Conservation (phyloP, 2,888 invertebrate species). For the Andrena marginata region DNA sequence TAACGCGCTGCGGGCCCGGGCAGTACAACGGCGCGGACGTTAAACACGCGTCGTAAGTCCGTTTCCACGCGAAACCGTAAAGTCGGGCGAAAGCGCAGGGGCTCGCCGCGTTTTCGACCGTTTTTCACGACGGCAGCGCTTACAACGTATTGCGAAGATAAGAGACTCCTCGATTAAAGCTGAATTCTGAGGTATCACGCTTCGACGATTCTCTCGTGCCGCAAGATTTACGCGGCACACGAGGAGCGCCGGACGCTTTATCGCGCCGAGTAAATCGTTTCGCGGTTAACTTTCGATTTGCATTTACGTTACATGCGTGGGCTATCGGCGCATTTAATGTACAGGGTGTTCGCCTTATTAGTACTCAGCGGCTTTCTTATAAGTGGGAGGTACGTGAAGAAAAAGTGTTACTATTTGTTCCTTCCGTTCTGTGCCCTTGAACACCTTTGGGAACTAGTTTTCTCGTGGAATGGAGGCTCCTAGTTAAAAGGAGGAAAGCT, state of each 20-base stretch:
- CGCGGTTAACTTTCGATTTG: slow-evolving; percentile 30
- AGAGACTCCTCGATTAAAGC: slow-evolving; percentile 39
- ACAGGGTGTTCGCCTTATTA: not conserved
- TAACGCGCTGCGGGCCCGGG: slow-evolving; percentile 39
- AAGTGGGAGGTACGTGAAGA: not conserved
- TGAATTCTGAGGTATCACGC: slow-evolving; percentile 49
- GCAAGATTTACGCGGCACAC: slow-evolving; percentile 19
- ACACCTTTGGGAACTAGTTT: too few relatives aligned
- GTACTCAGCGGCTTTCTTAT: not conserved
- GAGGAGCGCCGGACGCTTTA: slow-evolving; percentile 17
- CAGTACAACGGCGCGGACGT: slow-evolving; percentile 18
- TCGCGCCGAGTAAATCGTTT: slow-evolving; percentile 43
- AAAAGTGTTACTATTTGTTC: not conserved
- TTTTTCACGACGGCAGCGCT: slow-evolving; percentile 36
- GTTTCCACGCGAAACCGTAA: slow-evolving; percentile 63
- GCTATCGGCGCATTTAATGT: slow-evolving; percentile 3
- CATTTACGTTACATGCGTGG: not conserved
- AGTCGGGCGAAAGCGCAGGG: slow-evolving; percentile 19
- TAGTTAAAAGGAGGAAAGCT: too few relatives aligned
- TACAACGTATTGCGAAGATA: slow-evolving; percentile 46
- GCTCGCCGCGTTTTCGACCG: slow-evolving; percentile 44
- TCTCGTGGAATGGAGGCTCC: too few relatives aligned
- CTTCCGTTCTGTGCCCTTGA: too few relatives aligned
- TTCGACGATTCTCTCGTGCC: slow-evolving; percentile 32
- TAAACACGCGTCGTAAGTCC: slow-evolving; percentile 41